Base-by-base conservation (phyloP, 2,888 invertebrate genomes). In the Brassicogethes aeneus region DNA sequence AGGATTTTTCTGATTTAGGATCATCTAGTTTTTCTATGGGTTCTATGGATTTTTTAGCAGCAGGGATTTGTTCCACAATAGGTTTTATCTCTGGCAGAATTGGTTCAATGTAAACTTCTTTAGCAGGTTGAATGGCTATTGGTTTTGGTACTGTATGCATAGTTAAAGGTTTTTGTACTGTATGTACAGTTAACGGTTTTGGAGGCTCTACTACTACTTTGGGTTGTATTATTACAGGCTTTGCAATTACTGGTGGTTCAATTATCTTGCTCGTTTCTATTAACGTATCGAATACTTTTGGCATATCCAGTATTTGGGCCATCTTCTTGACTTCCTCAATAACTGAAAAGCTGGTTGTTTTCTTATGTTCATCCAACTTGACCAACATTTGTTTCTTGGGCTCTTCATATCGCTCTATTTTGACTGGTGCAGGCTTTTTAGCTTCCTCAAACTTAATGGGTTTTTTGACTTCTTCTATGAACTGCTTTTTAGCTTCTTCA, bases 401-500 rank as follows among this genome's bases (percentile, higher is more conserved):
- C 31, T 30, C 14, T 30, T 15, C 31, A n/a, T 30, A 32, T 23
- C 10, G 5, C 23, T 13, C 10, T 16, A 13, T 12, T 36, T 10
- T 15, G 12, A 15, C 17, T 10, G n/a, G 13, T 38, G n/a, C 2
- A 8, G 3, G 13, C 16, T 32, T 34, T 34, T 34, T 39, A 8
- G 14, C 5, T 30, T 36, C 23, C 12, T 15, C 16, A 23, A 7
- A 23, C n/a, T 14, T 29, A 12, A 40, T 36, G n/a, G 3, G 73
- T 73, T 1, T 73, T 72, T 73, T 51, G 66, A 70, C 43, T 70
- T 74, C 3, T 23, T 53, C 52, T n/a, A 47, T 39, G 34, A 51
- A 73, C 70, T 56, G 72, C 70, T 73, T 71, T 23, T 72, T 62
- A 48, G 73, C 72, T 48, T 73, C 71, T 43, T 75, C 72, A 16